Evolutionary conservation across 2,888 invertebrate genomes (phyloP).

Genomic region (Eilema depressum): DNA sequence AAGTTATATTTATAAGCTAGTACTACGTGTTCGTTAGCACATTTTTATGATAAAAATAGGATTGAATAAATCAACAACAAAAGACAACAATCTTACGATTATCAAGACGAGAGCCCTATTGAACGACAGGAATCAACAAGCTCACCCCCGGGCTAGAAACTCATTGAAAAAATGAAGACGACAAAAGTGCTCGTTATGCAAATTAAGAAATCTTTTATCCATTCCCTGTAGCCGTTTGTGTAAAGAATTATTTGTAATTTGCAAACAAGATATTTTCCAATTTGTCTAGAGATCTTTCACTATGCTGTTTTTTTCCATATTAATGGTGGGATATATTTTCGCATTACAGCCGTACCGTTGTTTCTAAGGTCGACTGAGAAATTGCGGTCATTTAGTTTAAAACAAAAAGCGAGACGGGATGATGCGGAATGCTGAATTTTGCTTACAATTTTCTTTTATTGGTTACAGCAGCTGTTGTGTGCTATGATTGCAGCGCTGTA

Average conservation of each 20-base stretch:
- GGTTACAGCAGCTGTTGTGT: constrained; percentile 27
- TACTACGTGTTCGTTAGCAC: neutral
- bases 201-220: constrained; percentile 79
- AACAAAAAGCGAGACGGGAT: constrained; percentile 48
- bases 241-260: constrained; percentile 77
- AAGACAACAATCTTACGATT: constrained; percentile 60
- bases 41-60: constrained; percentile 25
- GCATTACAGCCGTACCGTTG: constrained; percentile 61
- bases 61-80: constrained; percentile 47
- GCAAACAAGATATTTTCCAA: constrained; percentile 74
- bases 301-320: constrained; percentile 55
- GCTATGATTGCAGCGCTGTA: neutral
- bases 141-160: constrained; percentile 23
- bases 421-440: constrained; percentile 36
- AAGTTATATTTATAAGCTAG: too few species aligned
- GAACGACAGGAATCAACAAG: constrained; percentile 56
- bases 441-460: constrained; percentile 48
- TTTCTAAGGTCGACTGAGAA: constrained; percentile 64
- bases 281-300: constrained; percentile 65
- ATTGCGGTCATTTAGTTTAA: constrained; percentile 60
- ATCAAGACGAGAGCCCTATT: constrained; percentile 59
- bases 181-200: constrained; percentile 76
- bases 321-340: constrained; percentile 69
- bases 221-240: constrained; percentile 70
- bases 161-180: constrained; percentile 69